Evolutionary conservation across 2,797 vertebrate species (phyloP), one percentile per base, ranked within the genome.

Genomic region (Galagoides demidoff): DNA sequence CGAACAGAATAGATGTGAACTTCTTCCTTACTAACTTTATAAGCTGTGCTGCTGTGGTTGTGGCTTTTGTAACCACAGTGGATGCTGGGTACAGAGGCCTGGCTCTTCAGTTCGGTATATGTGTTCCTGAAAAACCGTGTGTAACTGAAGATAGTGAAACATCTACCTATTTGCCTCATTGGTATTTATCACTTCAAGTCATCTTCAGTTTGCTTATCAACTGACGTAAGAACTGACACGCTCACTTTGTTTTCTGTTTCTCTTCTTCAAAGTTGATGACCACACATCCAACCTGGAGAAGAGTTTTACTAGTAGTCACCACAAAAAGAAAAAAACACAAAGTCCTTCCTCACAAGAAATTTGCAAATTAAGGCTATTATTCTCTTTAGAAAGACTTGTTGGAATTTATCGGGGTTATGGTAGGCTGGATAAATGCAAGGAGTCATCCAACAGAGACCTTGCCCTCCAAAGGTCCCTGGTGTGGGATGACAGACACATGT

Each of bases 191-290:
- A 55, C 11, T 94, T 73, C n/a, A 74, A 63, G 29, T 52, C 22
- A 68, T 83, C 64, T 52, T 92, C 7, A 52, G 27, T 85, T n/a
- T 81, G 68, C 27, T 52, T 79, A 55, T 87, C 45, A 66, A 25
- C 34, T 27, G 31, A 37, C 85, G 27, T 25, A 31, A 64, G 66
- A 66, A 85, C 5, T 52, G 86, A 76, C 20, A 5, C 14, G 20
- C 77, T 85, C 45, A 71, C 59, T 88, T 39, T 88, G 64, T 31
- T 39, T 87, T 89, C 55, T 85, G 31, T 79, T 94, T 73, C 55
- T 55, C 92, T 57, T 63, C 7, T 27, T 92, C 37, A 76, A 74
- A 57, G 22, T 79, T 79, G 79, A 19, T 43, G 22, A 77, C 79
- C 29, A 29, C 71, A 77, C 29, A 55, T 59, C 4, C 12, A 63